Base-by-base conservation (phyloP, 2,113 vertebrate species). In the Salvator merianae region DNA sequence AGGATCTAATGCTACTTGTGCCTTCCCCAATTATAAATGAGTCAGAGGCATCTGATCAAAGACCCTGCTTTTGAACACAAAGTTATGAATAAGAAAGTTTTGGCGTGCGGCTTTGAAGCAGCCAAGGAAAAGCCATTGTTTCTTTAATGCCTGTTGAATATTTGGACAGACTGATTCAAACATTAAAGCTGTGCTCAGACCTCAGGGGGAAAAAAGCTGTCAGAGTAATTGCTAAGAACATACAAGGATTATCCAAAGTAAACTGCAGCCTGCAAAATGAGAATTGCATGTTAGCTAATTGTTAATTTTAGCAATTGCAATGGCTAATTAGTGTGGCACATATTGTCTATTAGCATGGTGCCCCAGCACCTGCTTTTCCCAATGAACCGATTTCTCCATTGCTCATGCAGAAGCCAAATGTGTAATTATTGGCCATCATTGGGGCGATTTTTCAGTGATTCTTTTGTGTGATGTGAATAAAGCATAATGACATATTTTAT, bases 211-310 rank as follows among this genome's bases (percentile, higher is more conserved):
- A 97, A 97, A 96, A 97, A 96, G 94, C 96, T 97, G 96, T 96
- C 97, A 95, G 96, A 97, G 96, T 96, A 97, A 96, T 96, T 95
- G 95, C 96, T 97, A 97, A 97, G 95, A 96, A 96, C 97, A 97
- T 96, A 96, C 97, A 97, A 97, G 97, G 97, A 98, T 98, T 98
- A 97, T 96, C 97, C 97, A 97, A 97, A 97, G 97, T 97, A 97
- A 98, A 98, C 97, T 96, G 96, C 96, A 93, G 97, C 96, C 97
- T 95, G 97, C 96, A 96, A 95, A 97, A 96, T 94, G 96, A 97
- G 98, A 99, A 98, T 99, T 99, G 98, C 98, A 98, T 97, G 98
- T 99, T 99, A 99, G 97, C 97, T 99, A 99, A 99, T 99, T 99
- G 99, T 99, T 99, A 99, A 99, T 99, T 99, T 98, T 97, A 98